Conservation (phyloP, 2,113 vertebrate genomes). For the Panurus biarmicus region DNA sequence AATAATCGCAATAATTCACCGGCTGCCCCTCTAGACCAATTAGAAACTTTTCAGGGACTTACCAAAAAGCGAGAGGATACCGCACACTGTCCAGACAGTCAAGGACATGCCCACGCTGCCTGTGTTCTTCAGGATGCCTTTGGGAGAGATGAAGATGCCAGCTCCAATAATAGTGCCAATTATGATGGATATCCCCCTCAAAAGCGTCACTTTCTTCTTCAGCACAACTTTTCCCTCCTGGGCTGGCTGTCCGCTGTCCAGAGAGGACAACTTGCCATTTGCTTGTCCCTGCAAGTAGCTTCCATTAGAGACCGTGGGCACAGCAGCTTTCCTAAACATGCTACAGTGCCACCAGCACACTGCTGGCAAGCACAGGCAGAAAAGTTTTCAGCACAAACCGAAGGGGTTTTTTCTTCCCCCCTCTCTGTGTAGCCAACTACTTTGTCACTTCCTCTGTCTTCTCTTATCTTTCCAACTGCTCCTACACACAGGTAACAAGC, state of each 20-base stretch:
- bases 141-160: conserved; percentile 96
- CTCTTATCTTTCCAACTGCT: conserved; percentile 4
- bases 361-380: neutral
- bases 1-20: neutral
- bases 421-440: neutral
- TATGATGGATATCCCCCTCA: conserved; percentile 91
- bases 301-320: conserved; percentile 56
- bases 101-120: conserved; percentile 94
- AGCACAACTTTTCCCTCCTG: conserved; percentile 74
- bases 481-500: conserved; percentile 28
- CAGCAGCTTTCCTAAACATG: conserved; percentile 75
- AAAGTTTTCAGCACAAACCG: conserved; percentile 42
- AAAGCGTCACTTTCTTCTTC: conserved; percentile 88
- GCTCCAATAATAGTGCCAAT: conserved; percentile 94
- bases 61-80: conserved; percentile 93
- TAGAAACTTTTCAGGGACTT: conserved; percentile 67
- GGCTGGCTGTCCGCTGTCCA: neutral
- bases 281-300: conserved; percentile 39
- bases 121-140: conserved; percentile 87
- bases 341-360: conserved; percentile 8
- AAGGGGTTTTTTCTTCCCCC: neutral
- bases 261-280: conserved; percentile 25
- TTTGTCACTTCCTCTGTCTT: neutral
- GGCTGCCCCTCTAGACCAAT: neutral
- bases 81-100: conserved; percentile 85